Percentiles rank a stretch among this genome's conserved stretches.
phyloP scores from a whole-genome alignment of 1,140 invertebrate genomes.

The Onthophagus taurus region DNA sequence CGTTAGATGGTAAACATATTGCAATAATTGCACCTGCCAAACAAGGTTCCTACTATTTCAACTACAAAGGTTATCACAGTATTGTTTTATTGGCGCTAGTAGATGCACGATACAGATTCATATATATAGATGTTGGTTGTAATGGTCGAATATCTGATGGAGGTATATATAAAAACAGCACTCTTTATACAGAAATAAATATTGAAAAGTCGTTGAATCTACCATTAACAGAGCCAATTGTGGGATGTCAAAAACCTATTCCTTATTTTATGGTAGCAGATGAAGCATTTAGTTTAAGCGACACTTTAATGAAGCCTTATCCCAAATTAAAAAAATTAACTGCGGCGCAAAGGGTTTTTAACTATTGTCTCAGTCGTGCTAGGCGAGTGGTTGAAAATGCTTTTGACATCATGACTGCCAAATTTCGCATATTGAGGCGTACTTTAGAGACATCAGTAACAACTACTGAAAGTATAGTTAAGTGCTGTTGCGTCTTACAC shows the following conservation, averaged over 20 bases:
- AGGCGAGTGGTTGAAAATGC: conserved; percentile 35
- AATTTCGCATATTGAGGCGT: conserved; percentile 12
- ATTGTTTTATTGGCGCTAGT: conserved; percentile 14
- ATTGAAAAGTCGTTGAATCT: conserved; percentile 5
- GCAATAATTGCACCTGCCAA: conserved; percentile 27
- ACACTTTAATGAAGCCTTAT: conserved; percentile 40
- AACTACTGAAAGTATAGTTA: no score
- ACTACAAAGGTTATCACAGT: conserved; percentile 37
- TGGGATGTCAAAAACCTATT: conserved; percentile 2
- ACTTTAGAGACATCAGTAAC: no score
- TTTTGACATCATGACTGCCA: conserved; percentile 36
- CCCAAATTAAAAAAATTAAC: conserved; percentile 25
- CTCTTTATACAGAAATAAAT: conserved; percentile 12
- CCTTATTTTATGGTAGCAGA: conserved; percentile 33
- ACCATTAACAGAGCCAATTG: conserved; percentile 12
- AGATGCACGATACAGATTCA: conserved; percentile 7
- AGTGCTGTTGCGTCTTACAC: no score
- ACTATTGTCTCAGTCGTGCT: conserved; percentile 38
- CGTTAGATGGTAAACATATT: conserved; percentile 39
- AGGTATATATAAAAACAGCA: conserved; percentile 21
- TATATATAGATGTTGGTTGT: conserved; percentile 24
- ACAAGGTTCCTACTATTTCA: conserved; percentile 36
- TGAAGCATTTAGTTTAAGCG: conserved; percentile 40
- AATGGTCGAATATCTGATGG: conserved; percentile 28
- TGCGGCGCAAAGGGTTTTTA: conserved; percentile 37